Evolutionary conservation across 2,113 vertebrate species (phyloP), one percentile per base, ranked within the genome.

Genomic region (Psilopsiagon aymara): DNA sequence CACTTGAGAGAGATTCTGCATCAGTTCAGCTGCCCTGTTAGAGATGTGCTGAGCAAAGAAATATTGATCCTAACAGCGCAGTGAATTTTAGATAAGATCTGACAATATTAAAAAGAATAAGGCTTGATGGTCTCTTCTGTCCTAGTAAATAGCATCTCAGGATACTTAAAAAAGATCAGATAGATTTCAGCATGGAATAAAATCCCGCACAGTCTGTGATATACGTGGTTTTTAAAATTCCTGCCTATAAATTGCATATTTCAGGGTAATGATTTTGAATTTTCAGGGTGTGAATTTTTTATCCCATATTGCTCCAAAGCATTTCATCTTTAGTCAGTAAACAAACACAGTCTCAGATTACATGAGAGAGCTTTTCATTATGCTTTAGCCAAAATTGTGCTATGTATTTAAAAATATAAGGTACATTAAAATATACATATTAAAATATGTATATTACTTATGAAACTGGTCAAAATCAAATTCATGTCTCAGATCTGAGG

Each of bases 41-140:
- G 60, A 78, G 41, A 80, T 82, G 19, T 90, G 67, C 70, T 97
- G 82, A 95, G 67, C 43, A 88, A 82, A 63, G 76, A 90, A 86
- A 74, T 94, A 97, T 74, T 88, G 93, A 97, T 92, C 71, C 53
- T 67, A 90, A 74, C 17, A 63, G 69, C 9, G 49, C 6, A 85
- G 49, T 73, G 74, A 88, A 92, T 93, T 94, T 77, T 68, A 79
- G 49, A 77, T 80, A 81, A 78, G 69, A 70, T 95, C 76, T 82
- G 73, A 39, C 27, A 62, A 17, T 57, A 94, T 78, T 84, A 92
- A 66, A 27, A 91, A 88, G 88, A 88, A 29, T 77, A 95, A 73
- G 75, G 17, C 51, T 82, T 82, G 53, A 59, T 84, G 19, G 27
- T 80, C 13, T 81, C 21, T 52, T 64, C 66, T 46, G 17, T 82